A percentile compares a stretch with the other conserved stretches of the same genome.
Evolutionary conservation across 2,113 vertebrate genomes (phyloP).

Genomic region (Chamaea fasciata): DNA sequence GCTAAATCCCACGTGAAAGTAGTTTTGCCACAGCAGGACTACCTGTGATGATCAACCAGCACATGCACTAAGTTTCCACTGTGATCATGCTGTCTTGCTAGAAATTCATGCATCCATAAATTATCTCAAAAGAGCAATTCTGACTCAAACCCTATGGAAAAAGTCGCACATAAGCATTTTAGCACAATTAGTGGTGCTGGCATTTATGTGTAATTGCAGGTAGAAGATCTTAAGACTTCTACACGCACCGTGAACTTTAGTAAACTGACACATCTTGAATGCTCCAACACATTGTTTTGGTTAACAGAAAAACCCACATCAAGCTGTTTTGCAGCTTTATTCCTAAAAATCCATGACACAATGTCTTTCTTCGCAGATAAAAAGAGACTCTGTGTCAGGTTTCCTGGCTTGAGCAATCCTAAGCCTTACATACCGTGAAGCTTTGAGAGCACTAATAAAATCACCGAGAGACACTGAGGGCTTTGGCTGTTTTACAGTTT

Average conservation of each 20-base stretch:
- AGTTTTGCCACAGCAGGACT: constrained; percentile 12
- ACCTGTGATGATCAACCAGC: constrained; percentile 16
- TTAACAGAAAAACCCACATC: constrained; percentile 9
- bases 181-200: background rate
- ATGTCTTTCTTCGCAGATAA: background rate
- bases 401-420: background rate
- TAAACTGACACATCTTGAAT: background rate
- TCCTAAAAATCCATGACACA: constrained; percentile 3
- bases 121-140: background rate
- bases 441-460: background rate
- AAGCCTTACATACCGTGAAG: background rate
- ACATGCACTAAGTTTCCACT: background rate
- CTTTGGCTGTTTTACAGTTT: background rate
- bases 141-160: constrained; percentile 6
- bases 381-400: background rate
- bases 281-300: background rate
- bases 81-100: background rate
- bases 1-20: background rate
- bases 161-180: background rate
- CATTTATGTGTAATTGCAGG: constrained; percentile 2
- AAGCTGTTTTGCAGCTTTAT: constrained; percentile 9
- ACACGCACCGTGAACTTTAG: background rate
- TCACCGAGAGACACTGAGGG: background rate
- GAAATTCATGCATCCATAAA: background rate
- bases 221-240: background rate